Evolutionary conservation across 2,797 vertebrate species (phyloP).

Genomic region (Petrocephalus sullivani): DNA sequence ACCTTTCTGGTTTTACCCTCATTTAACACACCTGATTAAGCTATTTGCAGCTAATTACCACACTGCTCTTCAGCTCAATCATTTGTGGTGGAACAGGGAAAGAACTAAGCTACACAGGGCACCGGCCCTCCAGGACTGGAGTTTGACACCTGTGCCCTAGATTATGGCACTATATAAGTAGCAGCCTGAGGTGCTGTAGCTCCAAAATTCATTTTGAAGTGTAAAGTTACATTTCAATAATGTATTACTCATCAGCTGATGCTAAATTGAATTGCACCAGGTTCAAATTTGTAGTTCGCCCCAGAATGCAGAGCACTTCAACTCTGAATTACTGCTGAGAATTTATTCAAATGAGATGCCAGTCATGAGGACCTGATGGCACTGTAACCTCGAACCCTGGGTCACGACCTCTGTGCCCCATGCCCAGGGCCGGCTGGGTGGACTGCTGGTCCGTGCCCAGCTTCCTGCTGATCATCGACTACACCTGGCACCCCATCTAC

Average conservation of each 20-base stretch:
- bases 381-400: neutral
- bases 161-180: neutral
- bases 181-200: neutral
- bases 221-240: neutral
- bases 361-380: neutral
- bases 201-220: neutral
- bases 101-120: too few species aligned
- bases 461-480: constrained; percentile 89
- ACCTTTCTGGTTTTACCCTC: too few species aligned
- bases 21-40: too few species aligned
- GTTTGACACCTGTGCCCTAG: neutral
- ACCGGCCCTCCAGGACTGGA: too few species aligned
- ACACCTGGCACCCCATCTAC: constrained; percentile 97
- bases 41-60: too few species aligned
- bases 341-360: neutral
- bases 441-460: constrained; percentile 97
- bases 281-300: neutral
- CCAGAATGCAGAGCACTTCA: neutral
- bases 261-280: neutral
- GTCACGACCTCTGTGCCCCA: neutral
- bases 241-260: neutral
- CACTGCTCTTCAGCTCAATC: too few species aligned
- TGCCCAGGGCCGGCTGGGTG: constrained; percentile 83
- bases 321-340: neutral
- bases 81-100: too few species aligned